Evolutionary conservation across 2,888 invertebrate genomes (phyloP), one percentile per base, ranked within the genome.

Genomic region (Junonia oenone): DNA sequence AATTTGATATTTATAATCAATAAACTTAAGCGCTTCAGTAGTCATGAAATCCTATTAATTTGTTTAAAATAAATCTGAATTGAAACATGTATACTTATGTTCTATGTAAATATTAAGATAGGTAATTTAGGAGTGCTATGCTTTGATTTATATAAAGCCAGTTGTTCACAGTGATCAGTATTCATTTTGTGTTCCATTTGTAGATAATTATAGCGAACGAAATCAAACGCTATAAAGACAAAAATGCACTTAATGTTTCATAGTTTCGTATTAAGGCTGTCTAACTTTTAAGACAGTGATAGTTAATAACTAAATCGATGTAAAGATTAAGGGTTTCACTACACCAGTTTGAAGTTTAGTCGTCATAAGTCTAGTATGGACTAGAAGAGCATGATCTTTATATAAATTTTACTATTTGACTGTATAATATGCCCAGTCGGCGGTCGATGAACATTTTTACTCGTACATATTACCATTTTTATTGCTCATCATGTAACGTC

Each of bases 151-250:
- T 59, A 59, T 58, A 59, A 62, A 63, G 59, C 58, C 57, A 59
- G 49, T 59, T 66, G 63, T 31, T 53, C 67, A 66, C 66, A 70
- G 64, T 65, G 62, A 71, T 68, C 73, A 74, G 72, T 71, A 75
- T 53, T 51, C 19, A 27, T 47, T 40, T 40, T 46, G 3, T 22
- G 27, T 52, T 46, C n/a, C 17, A 37, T 19, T 33, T 22, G 22
- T 43, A 13, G n/a, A 26, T 40, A 40, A 17, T 40, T 43, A 26
- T 26, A 40, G 38, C 17, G 9, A 17, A 11, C 15, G 9, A 4
- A 35, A 14, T 35, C 35, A 35, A 6, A 35, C 13, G 35, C 37
- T 15, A 15, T 37, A 8, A 17, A 15, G 14, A 37, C 15, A 15
- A 37, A 15, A 6, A 37, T 15, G 15, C 37, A 15, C 37, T 37